Evolutionary conservation across 2,888 invertebrate species (phyloP).

Genomic region (Pristionchus mayeri): DNA sequence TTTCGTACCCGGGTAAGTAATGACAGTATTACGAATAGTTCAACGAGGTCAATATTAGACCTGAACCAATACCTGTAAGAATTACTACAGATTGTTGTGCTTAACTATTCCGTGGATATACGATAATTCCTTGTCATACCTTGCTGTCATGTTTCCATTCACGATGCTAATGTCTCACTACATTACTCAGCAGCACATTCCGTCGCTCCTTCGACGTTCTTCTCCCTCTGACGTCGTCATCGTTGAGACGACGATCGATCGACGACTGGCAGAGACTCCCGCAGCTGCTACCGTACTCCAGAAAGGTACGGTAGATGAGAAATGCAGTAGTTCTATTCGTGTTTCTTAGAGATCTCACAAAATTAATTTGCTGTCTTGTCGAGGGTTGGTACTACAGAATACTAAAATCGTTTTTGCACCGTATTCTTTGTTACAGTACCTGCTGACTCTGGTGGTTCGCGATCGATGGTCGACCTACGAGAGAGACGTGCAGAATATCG

Average conservation of each 20-base stretch:
- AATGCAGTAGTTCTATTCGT: too few species aligned
- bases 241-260: background rate
- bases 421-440: constrained; percentile 5
- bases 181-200: constrained; percentile 9
- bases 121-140: too few species aligned
- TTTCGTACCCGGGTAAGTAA: background rate
- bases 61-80: background rate
- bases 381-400: too few species aligned
- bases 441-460: constrained; percentile 2
- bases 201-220: background rate
- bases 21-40: too few species aligned
- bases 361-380: too few species aligned
- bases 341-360: too few species aligned
- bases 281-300: constrained; percentile 42
- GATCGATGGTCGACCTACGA: constrained; percentile 28
- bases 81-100: too few species aligned
- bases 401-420: too few species aligned
- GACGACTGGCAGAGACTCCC: constrained; percentile 26
- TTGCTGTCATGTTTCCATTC: too few species aligned
- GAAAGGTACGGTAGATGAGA: constrained; percentile 27
- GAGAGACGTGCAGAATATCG: background rate
- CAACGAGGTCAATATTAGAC: too few species aligned
- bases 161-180: too few species aligned
- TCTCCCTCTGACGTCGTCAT: background rate
- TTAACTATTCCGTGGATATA: too few species aligned